Base-by-base conservation (phyloP, 2,888 invertebrate species). In the Phengaris arion region DNA sequence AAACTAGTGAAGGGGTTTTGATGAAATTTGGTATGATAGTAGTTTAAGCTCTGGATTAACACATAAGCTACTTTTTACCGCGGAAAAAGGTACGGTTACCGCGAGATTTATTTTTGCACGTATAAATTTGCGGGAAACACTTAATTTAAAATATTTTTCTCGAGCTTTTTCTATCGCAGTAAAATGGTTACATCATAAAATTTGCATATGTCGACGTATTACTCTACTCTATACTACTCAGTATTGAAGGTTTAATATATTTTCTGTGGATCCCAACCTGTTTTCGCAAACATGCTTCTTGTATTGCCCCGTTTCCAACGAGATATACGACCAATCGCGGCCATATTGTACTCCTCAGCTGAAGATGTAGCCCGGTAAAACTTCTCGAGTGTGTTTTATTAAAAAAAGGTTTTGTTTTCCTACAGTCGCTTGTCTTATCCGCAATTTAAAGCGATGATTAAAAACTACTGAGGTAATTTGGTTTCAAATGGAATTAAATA, bases 271-370 rank as follows among this genome's bases (percentile, higher is more conserved):
- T 75, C 55, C 55, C 74, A 75, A 75, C 74, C 68, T 68, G 55
- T 68, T 10, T 45, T 75, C 68, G 68, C 74, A 75, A 69, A 75
- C 55, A 75, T 45, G 54, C 54, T 51, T n/a, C 52, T 75, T 54
- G 54, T 69, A 55, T 75, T 45, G 46, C 45, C 68, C 52, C 48
- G n/a, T 74, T 74, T 59, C 74, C 70, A 70, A 74, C 59, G 51
- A 74, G 74, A 74, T 74, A 74, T 76, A 76, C 74, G 74, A 74
- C 74, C 78, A 77, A 76, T 77, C 73, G 78, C 45, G 69, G 35
- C 77, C 77, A 76, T 76, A 77, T 78, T 78, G 77, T 73, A n/a
- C 69, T 51, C 48, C 74, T 57, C 54, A 69, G 48, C 75, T 75
- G 69, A 69, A 75, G 55, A 75, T 59, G 59, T 72, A 55, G 69